Percentiles rank a stretch among this genome's conserved stretches.
Evolutionary conservation across 2,888 invertebrate species (phyloP).

Genomic region (Tetropium fuscum): DNA sequence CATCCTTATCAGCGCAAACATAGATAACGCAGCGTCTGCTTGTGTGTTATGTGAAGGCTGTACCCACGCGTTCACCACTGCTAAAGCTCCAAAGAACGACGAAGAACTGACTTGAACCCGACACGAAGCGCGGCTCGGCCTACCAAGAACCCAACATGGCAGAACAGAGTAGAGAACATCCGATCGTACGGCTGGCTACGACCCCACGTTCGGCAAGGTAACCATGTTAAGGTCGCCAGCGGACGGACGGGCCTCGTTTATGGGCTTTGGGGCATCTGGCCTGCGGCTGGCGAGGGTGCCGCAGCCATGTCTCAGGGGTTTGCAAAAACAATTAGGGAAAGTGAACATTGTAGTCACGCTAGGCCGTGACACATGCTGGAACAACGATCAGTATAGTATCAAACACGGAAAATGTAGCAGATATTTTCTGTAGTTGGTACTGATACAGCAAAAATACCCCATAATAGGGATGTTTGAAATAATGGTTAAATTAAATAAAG

Average conservation of each 20-base stretch:
- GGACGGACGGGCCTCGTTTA: constrained; percentile 3
- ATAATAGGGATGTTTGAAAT: no score
- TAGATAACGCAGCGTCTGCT: constrained; percentile 1
- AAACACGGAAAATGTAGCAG: no score
- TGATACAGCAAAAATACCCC: no score
- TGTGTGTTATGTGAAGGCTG: constrained; percentile 6
- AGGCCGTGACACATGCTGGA: no score
- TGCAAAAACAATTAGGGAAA: neutral
- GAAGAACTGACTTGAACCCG: constrained; percentile 39
- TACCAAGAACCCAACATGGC: constrained; percentile 27
- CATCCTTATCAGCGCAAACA: neutral
- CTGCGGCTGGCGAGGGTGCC: neutral
- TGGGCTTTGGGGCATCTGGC: neutral
- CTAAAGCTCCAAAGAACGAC: constrained; percentile 22
- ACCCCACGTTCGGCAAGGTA: constrained; percentile 37
- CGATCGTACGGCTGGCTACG: constrained; percentile 11
- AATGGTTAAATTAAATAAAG: no score
- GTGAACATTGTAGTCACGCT: no score
- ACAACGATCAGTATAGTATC: no score
- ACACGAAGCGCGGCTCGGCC: constrained; percentile 31
- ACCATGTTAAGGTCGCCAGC: constrained; percentile 49
- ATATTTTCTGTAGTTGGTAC: no score
- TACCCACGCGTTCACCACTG: constrained; percentile 27
- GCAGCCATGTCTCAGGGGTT: neutral
- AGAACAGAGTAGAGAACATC: constrained; percentile 24